A percentile compares a stretch with the other conserved stretches of the same genome.
These are phyloP conservation scores for Himantopus leucocephalus DNA, from an alignment of 2,113 vertebrate genomes.

Conservation along the genomic window DNA sequence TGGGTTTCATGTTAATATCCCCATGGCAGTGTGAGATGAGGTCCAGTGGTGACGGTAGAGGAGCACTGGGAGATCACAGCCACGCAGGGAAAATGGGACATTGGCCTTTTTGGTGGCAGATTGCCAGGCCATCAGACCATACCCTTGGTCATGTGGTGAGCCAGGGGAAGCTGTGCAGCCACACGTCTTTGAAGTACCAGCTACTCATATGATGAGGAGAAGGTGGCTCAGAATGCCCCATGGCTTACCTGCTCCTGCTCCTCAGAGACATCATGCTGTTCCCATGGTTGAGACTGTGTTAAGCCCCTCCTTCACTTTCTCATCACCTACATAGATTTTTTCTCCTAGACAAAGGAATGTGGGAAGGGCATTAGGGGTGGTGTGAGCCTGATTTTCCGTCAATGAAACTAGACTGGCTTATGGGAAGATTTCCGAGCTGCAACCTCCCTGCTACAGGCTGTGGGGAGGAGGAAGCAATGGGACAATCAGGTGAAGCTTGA, in stretches of 20 bases:
- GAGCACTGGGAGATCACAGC: not conserved
- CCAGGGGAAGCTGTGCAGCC: not conserved
- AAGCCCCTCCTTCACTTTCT: not conserved
- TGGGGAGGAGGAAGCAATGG: not conserved
- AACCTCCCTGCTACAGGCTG: rapidly evolving
- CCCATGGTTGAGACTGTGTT: rapidly evolving
- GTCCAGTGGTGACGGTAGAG: not conserved
- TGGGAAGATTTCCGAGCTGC: not conserved
- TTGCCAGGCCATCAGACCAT: not conserved
- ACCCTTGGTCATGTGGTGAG: rapidly evolving
- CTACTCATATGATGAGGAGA: not conserved
- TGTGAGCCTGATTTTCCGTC: not conserved
- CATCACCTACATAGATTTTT: not conserved
- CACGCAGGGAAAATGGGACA: not conserved
- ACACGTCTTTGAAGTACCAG: not conserved
- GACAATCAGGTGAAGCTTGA: not conserved
- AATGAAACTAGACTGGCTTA: not conserved
- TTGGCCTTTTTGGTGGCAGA: not conserved
- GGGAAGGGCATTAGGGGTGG: not conserved
- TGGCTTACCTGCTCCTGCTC: not conserved
- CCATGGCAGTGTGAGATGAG: not conserved
- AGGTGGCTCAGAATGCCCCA: not conserved
- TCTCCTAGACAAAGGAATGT: too few relatives aligned
- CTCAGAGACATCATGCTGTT: not conserved
- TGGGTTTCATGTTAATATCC: not conserved